Evolutionary conservation across 2,113 vertebrate genomes (phyloP), one percentile per base, ranked within the genome.

Genomic region (Periophthalmodon schlosseri): DNA sequence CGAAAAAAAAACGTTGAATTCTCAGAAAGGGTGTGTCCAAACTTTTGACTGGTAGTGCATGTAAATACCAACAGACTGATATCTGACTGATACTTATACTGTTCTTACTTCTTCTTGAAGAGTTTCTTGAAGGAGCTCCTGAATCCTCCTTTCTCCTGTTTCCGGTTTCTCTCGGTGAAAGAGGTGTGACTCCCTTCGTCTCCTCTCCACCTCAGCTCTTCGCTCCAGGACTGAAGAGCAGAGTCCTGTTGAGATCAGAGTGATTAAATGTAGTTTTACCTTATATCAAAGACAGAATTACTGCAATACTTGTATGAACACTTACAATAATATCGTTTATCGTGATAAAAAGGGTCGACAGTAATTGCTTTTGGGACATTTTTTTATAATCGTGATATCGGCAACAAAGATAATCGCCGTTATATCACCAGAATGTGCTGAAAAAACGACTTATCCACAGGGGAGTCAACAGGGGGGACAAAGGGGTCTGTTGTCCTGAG

Each of bases 81-180:
- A 52, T 23, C 64, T 8, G 8, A 57, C 28, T 28, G 28, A 28
- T 28, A 28, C 28, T 28, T 28, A 28, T 18, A 7, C 75, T 80
- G 68, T 88, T 91, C 93, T 95, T 91, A 99, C 97, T 97, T 99
- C 92, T 99, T 99, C 93, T 97, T 99, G 94, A 99, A 99, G 90
- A 99, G 95, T 82, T 97, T 99, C 93, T 96, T 97, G 91, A 99
- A 99, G 65, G 97, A 99, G 92, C 94, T 99, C 70, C 97, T 95
- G 87, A 99, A 97, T 69, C 97, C 96, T 92, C 96, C 96, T 92
- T 96, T 97, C 89, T 97, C 97, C 91, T 95, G 94, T 88, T 96
- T 97, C 5, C 96, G 94, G 87, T 95, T 96, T 84, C 96, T 95
- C 84, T 97, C 96, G 74, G 96, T 97, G 91, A 98, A 95, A 83